Percentiles rank a stretch among this genome's conserved stretches.
Evolutionary conservation across 1,140 invertebrate genomes (phyloP).

Genomic region (Patella vulgata): DNA sequence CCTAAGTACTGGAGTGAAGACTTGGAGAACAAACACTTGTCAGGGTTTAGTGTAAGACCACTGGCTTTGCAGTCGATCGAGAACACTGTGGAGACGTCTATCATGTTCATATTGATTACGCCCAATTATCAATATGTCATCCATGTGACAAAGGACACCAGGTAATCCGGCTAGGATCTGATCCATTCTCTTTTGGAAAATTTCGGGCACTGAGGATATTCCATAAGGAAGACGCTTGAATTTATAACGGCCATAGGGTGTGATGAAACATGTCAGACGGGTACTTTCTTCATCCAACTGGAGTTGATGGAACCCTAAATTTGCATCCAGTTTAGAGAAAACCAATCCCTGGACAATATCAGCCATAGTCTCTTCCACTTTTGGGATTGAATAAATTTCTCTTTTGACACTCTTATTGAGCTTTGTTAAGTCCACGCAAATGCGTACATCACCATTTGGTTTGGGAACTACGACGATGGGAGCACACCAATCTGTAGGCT

Average conservation of each 20-base stretch:
- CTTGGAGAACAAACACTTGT: conserved; percentile 2
- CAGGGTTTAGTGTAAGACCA: not conserved
- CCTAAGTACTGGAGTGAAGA: conserved; percentile 50
- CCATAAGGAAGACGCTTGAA: conserved; percentile 29
- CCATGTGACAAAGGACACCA: conserved; percentile 23
- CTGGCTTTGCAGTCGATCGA: conserved; percentile 19
- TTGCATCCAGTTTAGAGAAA: conserved; percentile 69
- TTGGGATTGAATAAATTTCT: conserved; percentile 16
- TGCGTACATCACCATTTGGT: conserved; percentile 13
- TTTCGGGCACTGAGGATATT: conserved; percentile 20
- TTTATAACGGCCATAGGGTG: conserved; percentile 48
- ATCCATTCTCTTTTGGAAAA: conserved; percentile 24
- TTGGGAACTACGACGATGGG: conserved; percentile 39
- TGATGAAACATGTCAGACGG: conserved; percentile 27
- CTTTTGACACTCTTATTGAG: conserved; percentile 12
- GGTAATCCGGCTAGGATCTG: conserved; percentile 23
- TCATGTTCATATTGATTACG: conserved; percentile 32
- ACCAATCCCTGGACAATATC: conserved; percentile 59
- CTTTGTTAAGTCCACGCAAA: conserved; percentile 28
- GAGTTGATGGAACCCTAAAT: conserved; percentile 65
- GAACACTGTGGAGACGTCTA: conserved; percentile 16
- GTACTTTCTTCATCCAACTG: conserved; percentile 50
- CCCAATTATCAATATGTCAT: conserved; percentile 48
- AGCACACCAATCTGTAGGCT: conserved; percentile 42
- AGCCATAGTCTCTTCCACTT: conserved; percentile 24